These are phyloP conservation scores for Ceyx cyanopectus DNA, from an alignment of 2,113 vertebrate genomes.

Conservation along the genomic window DNA sequence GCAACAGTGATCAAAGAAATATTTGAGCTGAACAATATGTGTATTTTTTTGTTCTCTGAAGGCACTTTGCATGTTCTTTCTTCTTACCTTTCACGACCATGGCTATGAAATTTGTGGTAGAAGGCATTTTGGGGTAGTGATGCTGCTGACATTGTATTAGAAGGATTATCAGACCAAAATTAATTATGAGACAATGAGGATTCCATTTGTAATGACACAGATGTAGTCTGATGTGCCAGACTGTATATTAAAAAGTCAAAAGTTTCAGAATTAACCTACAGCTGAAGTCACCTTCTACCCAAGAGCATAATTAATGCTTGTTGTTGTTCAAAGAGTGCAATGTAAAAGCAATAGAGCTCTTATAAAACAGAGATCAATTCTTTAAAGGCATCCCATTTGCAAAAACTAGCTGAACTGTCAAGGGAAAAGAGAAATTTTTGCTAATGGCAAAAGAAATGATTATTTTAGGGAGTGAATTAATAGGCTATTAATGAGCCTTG, in stretches of 20 bases:
- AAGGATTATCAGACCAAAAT: conserved; percentile 51
- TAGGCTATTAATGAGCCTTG: conserved; percentile 75
- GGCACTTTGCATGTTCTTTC: conserved; percentile 60
- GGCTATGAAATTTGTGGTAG: conserved; percentile 29
- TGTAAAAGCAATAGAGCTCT: conserved; percentile 40
- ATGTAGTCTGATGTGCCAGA: conserved; percentile 17
- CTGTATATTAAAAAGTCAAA: conserved; percentile 52
- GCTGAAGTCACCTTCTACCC: neutral
- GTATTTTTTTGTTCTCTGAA: conserved; percentile 35
- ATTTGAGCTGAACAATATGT: conserved; percentile 16
- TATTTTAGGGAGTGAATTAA: conserved; percentile 72
- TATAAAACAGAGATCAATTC: conserved; percentile 35
- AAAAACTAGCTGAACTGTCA: conserved; percentile 46
- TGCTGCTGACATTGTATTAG: conserved; percentile 26
- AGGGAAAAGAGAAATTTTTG: conserved; percentile 60
- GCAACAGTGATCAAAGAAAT: conserved; percentile 54
- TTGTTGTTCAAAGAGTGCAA: conserved; percentile 33
- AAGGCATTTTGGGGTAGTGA: conserved; percentile 25
- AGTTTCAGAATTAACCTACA: conserved; percentile 27
- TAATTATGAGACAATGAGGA: conserved; percentile 35
- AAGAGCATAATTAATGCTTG: conserved; percentile 30
- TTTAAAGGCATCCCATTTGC: conserved; percentile 36
- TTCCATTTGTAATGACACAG: conserved; percentile 34
- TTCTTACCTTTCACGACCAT: conserved; percentile 28
- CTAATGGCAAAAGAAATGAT: conserved; percentile 72